Evolutionary conservation across 2,113 vertebrate genomes (phyloP).

Genomic region (Oreochromis aureus): DNA sequence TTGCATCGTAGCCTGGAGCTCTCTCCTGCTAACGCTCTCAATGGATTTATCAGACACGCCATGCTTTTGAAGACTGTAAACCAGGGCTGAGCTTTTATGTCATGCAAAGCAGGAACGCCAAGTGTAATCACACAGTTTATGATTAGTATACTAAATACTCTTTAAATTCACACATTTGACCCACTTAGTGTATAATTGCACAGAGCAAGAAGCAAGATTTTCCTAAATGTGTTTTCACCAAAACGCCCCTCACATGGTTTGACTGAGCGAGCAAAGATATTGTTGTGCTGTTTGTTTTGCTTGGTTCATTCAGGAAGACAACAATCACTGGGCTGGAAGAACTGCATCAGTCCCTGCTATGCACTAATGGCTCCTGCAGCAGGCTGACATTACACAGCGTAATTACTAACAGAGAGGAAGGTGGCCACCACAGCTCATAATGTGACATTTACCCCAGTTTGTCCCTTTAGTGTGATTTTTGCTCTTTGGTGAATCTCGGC

Average conservation of each 20-base stretch:
- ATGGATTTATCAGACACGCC: conserved; percentile 52
- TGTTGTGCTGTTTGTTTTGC: neutral
- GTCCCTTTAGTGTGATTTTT: neutral
- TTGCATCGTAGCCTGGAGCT: conserved; percentile 46
- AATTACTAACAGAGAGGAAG: conserved; percentile 18
- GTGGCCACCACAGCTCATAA: neutral
- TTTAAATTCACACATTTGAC: neutral
- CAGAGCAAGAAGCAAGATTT: neutral
- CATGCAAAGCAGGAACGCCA: conserved; percentile 13
- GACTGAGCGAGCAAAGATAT: neutral
- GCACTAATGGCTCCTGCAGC: conserved; percentile 15
- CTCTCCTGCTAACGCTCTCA: conserved; percentile 27
- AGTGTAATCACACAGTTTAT: conserved; percentile 7
- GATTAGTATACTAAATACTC: conserved; percentile 11
- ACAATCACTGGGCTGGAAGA: neutral
- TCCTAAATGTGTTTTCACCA: neutral
- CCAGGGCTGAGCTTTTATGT: conserved; percentile 41
- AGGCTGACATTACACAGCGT: conserved; percentile 5
- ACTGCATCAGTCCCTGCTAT: neutral
- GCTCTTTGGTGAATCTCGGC: neutral
- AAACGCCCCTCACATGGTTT: neutral
- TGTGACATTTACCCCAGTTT: neutral
- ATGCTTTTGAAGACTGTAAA: conserved; percentile 47
- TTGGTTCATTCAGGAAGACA: neutral
- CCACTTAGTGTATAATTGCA: neutral